Percentiles rank a stretch among this genome's conserved stretches.
These are phyloP conservation scores for Cistogaster globosa DNA, from an alignment of 2,888 invertebrate genomes.

Conservation along the genomic window DNA sequence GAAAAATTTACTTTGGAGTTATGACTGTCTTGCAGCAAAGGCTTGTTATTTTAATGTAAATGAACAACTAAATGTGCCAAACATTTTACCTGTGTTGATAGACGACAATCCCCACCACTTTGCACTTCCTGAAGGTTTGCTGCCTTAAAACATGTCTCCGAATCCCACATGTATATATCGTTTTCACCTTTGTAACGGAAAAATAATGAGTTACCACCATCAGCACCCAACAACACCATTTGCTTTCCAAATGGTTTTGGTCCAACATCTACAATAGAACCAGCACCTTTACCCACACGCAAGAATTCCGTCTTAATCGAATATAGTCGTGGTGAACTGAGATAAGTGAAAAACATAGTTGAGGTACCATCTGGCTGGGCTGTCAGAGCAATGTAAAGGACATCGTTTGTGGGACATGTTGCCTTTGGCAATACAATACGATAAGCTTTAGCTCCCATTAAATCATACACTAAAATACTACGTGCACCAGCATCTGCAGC, in stretches of 20 bases:
- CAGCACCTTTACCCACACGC: conserved; percentile 84
- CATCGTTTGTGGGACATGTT: conserved; percentile 84
- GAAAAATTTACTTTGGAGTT: no score
- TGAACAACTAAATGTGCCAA: background rate
- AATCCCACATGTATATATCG: conserved; percentile 87
- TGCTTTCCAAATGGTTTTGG: conserved; percentile 84
- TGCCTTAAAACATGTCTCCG: conserved; percentile 84
- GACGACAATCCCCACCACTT: conserved; percentile 85
- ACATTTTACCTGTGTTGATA: conserved; percentile 85
- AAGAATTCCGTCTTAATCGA: conserved; percentile 85
- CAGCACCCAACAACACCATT: conserved; percentile 86
- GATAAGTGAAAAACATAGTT: conserved; percentile 85
- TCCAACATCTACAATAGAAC: conserved; percentile 85
- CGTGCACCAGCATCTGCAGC: conserved; percentile 82
- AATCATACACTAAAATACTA: conserved; percentile 84
- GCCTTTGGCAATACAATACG: conserved; percentile 85
- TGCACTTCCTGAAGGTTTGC: conserved; percentile 85
- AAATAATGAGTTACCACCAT: conserved; percentile 85
- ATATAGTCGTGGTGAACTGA: conserved; percentile 85
- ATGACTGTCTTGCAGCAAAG: no score
- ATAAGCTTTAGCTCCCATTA: conserved; percentile 84
- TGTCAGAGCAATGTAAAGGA: conserved; percentile 85
- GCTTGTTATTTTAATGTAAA: no score
- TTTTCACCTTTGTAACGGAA: conserved; percentile 86
- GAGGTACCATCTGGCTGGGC: conserved; percentile 84